Evolutionary conservation across 1,140 invertebrate genomes (phyloP), one percentile per base, ranked within the genome.

Genomic region (Asobara japonica): DNA sequence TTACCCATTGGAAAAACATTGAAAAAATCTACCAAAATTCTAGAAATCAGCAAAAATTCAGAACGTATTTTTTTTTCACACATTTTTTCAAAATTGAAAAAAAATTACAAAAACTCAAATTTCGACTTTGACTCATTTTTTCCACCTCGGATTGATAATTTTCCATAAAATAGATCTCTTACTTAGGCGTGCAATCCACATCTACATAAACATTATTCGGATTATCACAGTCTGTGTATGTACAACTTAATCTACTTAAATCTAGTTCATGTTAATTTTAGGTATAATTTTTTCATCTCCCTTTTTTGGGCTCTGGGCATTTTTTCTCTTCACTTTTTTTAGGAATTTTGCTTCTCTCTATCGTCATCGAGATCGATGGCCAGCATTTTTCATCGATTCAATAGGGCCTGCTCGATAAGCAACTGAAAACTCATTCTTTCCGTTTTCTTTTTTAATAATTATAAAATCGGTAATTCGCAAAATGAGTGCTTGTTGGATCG

Each of bases 201-300:
- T 75, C 77, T 79, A 78, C 74, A 79, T 81, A 82, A 79, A 83
- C 82, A 79, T 84, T 85, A 84, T 86, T 81, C 80, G 85, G 83
- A 86, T 87, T 87, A 87, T 87, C 86, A 87, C 86, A 87, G 86
- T 86, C 85, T 87, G 83, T 87, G 80, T 87, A 87, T 87, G 84
- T 87, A 87, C 83, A 87, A 84, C 83, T 87, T 86, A 85, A 62
- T n/a, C 31, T 62, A 62, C 31, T 62, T 74, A 74, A 74, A 51
- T 51, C 74, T 81, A 78, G 75, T 74, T 31, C 60, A 48, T 33
- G n/a, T 78, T 78, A 76, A 67, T 72, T 77, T 74, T 36, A 64
- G 33, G 29, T 71, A 45, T 13, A 45, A 16, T 45, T 41, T 45
- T 45, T 13, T 65, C 45, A 27, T 61, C 33, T 36, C 45, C 27